Base-by-base conservation (phyloP, 2,797 vertebrate genomes). In the Melanotaenia maccullochi region DNA sequence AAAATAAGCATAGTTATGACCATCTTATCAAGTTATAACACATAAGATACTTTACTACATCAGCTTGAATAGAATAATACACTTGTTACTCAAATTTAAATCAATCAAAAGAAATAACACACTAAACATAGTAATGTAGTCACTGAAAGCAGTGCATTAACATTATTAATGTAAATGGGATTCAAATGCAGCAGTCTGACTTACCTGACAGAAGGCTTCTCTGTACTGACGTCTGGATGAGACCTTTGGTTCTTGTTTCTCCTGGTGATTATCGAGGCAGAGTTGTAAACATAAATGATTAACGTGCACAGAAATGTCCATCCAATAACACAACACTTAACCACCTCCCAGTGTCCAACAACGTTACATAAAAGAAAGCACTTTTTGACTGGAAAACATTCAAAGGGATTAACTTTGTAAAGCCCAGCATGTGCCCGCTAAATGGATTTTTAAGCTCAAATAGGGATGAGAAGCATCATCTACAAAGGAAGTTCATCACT, bases 271-370 rank as follows among this genome's bases (percentile, higher is more conserved):
- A 78, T 71, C 2, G 16, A 64, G 71, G 47, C 22, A 1, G 0
- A n/a, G 92, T 75, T 76, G 84, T 95, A 95, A 95, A 95, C 12
- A 87, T 93, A 56, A 95, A 95, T 94, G 79, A 95, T 95, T 95
- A 92, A 94, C 93, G 60, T 0, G 4, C 8, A 5, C 20, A 24
- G 42, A 64, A 65, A 71, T 1, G 4, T 59, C n/a, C 59, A 78
- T 63, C 25, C 65, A 85, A 28, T 75, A 75, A 71, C 25, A 56
- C 38, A 20, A 30, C 44, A 69, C 24, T 40, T 60, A 64, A 61
- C 20, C 40, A 57, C 77, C 54, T 76, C 66, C 52, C 25, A 14
- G 20, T 52, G 5, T 13, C 40, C 7, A 44, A 25, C 22, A 28
- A 35, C 49, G 36, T 24, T 22, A 22, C 65, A 64, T 52, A 30